Evolutionary conservation across 2,113 vertebrate species (phyloP), one percentile per base, ranked within the genome.

Genomic region (Empidonax traillii): DNA sequence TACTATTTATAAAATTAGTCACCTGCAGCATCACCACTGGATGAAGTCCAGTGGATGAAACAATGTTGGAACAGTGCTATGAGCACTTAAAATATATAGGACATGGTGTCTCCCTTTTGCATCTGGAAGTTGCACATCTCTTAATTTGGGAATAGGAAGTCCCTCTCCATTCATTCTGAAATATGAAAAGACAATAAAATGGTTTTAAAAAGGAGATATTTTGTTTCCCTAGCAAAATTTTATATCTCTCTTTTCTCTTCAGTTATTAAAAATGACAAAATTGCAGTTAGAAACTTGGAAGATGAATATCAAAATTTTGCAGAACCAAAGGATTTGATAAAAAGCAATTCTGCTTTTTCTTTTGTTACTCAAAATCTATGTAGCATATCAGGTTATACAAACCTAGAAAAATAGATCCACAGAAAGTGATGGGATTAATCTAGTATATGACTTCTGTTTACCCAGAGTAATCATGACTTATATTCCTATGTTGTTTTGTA

Each of bases 1-100:
- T 88, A 72, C 61, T 95, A 78, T 93, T 96, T 86, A 92, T 81
- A 95, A 93, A 84, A 80, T 86, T 74, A 94, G 59, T 89, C 76
- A 95, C 93, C 92, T 92, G 65, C 85, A 88, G 27, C 47, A 77
- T 77, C 85, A 84, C 56, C 41, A 35, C 65, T 93, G 79, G 79
- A 88, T 71, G 79, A 96, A 84, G 56, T 46, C 82, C 74, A 91
- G 33, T 56, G 31, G 37, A 65, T 93, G 56, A 95, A 93, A 88
- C 47, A 67, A 74, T 33, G 12, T 52, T 78, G 63, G 33, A 96
- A 71, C 30, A 37, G 33, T 52, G 24, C 33, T 41, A n/a, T 24
- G 11, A 85, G 22, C 39, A 80, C 35, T 74, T 67, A 59, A 89
- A 85, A 73, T 84, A 53, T 6, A 43, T 63, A 58, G 47, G 53